A percentile compares a stretch with the other conserved stretches of the same genome.
These are phyloP conservation scores for Sarcophaga peregrina DNA, from an alignment of 1,140 invertebrate genomes.

Conservation along the genomic window DNA sequence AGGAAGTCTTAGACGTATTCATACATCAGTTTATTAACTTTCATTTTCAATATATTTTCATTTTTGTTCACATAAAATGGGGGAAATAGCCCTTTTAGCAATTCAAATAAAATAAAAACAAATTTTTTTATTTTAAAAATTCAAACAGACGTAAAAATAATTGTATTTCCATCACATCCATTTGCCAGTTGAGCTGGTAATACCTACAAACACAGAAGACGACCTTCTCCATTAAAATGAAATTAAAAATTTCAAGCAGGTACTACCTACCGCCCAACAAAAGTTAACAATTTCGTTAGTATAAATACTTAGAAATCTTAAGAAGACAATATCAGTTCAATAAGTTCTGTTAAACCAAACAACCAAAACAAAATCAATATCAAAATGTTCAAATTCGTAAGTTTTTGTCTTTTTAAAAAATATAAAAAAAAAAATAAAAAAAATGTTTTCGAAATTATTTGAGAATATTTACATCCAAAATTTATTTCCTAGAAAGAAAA, in stretches of 20 bases:
- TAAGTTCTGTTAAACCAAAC: slow-evolving; percentile 28
- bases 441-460: background rate
- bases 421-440: background rate
- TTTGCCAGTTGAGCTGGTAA: too few relatives aligned
- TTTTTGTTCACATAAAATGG: too few relatives aligned
- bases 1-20: too few relatives aligned
- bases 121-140: too few relatives aligned
- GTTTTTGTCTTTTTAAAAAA: slow-evolving; percentile 51
- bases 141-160: too few relatives aligned
- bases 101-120: too few relatives aligned
- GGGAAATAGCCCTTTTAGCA: too few relatives aligned
- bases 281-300: background rate
- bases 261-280: too few relatives aligned
- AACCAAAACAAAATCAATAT: slow-evolving; percentile 11
- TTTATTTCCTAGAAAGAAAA: background rate
- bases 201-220: background rate
- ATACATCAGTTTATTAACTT: too few relatives aligned
- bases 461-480: background rate
- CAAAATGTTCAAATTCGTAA: slow-evolving; percentile 66
- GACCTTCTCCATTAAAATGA: background rate
- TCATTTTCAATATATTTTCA: too few relatives aligned
- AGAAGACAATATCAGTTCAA: background rate
- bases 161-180: too few relatives aligned
- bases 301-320: background rate
- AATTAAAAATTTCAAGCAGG: background rate